Evolutionary conservation across 2,888 invertebrate genomes (phyloP), one percentile per base, ranked within the genome.

Genomic region (Poecilobothrus nobilitatus): DNA sequence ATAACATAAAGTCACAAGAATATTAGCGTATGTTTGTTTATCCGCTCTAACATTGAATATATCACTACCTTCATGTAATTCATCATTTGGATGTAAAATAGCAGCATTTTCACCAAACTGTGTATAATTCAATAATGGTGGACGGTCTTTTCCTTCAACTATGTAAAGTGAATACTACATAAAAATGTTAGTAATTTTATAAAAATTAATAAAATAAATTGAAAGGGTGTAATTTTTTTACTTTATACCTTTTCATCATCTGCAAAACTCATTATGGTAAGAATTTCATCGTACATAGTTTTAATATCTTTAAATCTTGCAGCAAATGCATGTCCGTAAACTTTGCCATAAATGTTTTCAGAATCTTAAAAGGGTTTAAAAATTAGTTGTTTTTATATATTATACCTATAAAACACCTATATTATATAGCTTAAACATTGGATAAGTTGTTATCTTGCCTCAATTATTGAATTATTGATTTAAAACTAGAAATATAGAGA

Each of bases 51-150:
- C 66, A 15, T 71, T 72, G 63, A 72, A 75, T 5, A 71, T 44
- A 18, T 68, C 65, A 68, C 72, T 72, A 2, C 75, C 76, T 68
- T 76, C 75, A 65, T 75, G 74, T 4, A 70, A 71, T 44, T 70
- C 66, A 15, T 72, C 68, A 12, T 67, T 70, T 1, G 80, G 75
- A 9, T 79, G 70, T 53, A 83, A 70, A 8, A 83, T 83, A 2
- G 83, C 84, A 0, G 79, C 77, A 37, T 75, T 76, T 0, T 80
- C 79, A 8, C 78, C 77, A 6, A 84, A 68, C 22, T 75, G 77
- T 1, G 72, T 75, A 74, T 82, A 86, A 69, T 81, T 75, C 63
- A 81, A 76, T 7, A 84, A 69, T 0, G 84, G 81, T 0, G 84
- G 83, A 68, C 77, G 78, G 1, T 78, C 75, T 0, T 79, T 71